These are phyloP conservation scores for Rhynchomys soricoides DNA, from an alignment of 2,113 vertebrate genomes.

Conservation along the genomic window DNA sequence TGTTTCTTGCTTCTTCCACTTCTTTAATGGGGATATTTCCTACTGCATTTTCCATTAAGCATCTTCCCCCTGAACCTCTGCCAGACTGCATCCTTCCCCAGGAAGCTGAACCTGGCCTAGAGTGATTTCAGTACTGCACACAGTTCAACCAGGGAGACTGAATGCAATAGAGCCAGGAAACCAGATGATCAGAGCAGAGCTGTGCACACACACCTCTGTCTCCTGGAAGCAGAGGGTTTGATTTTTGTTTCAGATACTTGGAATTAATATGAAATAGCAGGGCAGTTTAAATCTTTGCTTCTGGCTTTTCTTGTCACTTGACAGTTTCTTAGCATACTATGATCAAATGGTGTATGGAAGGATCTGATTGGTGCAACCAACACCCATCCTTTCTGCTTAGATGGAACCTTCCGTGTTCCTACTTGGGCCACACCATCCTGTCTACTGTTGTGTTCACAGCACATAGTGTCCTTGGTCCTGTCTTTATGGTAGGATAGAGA, in stretches of 20 bases:
- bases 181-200: neutral
- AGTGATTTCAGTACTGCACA: neutral
- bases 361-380: neutral
- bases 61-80: neutral
- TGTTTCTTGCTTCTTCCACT: neutral
- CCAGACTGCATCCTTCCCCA: neutral
- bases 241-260: conserved; percentile 5
- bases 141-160: neutral
- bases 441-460: neutral
- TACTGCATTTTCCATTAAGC: neutral
- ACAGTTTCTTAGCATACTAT: neutral
- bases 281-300: neutral
- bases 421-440: neutral
- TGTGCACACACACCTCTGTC: accelerated
- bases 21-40: neutral
- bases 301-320: neutral
- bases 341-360: neutral
- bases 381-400: neutral
- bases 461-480: neutral
- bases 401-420: neutral
- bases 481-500: neutral
- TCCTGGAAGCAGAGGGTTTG: neutral
- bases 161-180: neutral
- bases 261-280: neutral
- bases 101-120: neutral